These are phyloP conservation scores for Ptiloglossa arizonensis DNA, from an alignment of 1,140 invertebrate genomes.

Conservation along the genomic window DNA sequence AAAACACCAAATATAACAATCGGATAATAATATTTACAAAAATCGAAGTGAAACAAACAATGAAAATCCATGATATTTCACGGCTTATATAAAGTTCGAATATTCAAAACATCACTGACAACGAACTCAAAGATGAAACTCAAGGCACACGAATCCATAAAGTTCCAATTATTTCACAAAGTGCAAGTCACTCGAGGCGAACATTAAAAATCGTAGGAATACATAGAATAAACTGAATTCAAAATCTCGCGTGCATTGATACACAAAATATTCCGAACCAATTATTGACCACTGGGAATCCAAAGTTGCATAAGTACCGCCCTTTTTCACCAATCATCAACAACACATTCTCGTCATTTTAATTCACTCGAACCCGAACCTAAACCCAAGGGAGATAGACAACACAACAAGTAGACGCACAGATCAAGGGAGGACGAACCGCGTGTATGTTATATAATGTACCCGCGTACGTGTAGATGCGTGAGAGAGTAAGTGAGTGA, in stretches of 20 bases:
- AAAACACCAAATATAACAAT: background rate
- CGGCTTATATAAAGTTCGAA: background rate
- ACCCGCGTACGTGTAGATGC: constrained; percentile 24
- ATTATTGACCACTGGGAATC: constrained; percentile 12
- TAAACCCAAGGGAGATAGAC: constrained; percentile 34
- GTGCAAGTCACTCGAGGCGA: constrained; percentile 12
- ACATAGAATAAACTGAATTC: background rate
- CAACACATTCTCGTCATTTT: constrained; percentile 13
- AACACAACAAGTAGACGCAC: constrained; percentile 30
- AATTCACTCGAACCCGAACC: constrained; percentile 26
- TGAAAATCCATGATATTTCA: background rate
- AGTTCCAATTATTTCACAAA: background rate
- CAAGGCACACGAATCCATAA: background rate
- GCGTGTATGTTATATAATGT: constrained; percentile 47
- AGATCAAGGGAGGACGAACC: constrained; percentile 36
- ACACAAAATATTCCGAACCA: background rate
- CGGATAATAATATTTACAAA: background rate
- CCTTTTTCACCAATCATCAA: constrained; percentile 15
- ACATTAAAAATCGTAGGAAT: background rate
- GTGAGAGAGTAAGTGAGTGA: constrained; percentile 9
- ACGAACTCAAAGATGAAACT: background rate
- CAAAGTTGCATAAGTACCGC: constrained; percentile 1
- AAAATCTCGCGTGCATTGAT: constrained; percentile 8
- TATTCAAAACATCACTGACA: constrained; percentile 6
- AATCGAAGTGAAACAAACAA: background rate